Evolutionary conservation across 2,888 invertebrate genomes (phyloP), one percentile per base, ranked within the genome.

Genomic region (Mycalesis mineus): DNA sequence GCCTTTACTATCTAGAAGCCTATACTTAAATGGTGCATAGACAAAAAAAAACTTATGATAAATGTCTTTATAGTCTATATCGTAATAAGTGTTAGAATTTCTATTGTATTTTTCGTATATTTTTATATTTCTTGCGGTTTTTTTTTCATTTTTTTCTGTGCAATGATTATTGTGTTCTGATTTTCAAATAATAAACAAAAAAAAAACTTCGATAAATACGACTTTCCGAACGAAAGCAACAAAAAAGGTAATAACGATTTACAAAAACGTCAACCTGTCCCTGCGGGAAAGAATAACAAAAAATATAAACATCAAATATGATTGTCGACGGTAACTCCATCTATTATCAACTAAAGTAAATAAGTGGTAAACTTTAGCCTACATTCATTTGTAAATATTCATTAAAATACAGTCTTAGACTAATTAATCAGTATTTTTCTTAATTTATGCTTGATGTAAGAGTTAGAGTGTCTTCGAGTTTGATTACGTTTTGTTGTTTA

Each of bases 361-460:
- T 17, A 55, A 49, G 33, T 49, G 33, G 41, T 51, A 40, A 0
- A 41, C 22, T 70, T 73, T 78, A 42, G 62, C 86, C 84, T 78
- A 83, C 80, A 74, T 57, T 36, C 55, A 65, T 60, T 5, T 89
- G 88, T 88, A 88, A 80, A 89, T 89, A 89, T 85, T 82, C 71
- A 73, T 64, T 65, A 68, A 22, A 36, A 77, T 80, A 55, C 85
- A 79, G 71, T 61, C 65, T 69, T 86, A 86, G 84, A 79, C 77
- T 88, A 65, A 80, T 82, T 78, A 84, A 88, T 75, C 88, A 88
- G 88, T 88, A 88, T 88, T 89, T 84, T 80, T 78, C 78, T 75
- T 88, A 88, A 89, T 88, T 89, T 89, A 89, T 89, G 76, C 77
- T 81, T 85, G 77, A 78, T 83, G 68, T 88, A 87, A 87, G 86